Evolutionary conservation across 1,140 invertebrate genomes (phyloP), one percentile per base, ranked within the genome.

Genomic region (Platorchestia sp.): DNA sequence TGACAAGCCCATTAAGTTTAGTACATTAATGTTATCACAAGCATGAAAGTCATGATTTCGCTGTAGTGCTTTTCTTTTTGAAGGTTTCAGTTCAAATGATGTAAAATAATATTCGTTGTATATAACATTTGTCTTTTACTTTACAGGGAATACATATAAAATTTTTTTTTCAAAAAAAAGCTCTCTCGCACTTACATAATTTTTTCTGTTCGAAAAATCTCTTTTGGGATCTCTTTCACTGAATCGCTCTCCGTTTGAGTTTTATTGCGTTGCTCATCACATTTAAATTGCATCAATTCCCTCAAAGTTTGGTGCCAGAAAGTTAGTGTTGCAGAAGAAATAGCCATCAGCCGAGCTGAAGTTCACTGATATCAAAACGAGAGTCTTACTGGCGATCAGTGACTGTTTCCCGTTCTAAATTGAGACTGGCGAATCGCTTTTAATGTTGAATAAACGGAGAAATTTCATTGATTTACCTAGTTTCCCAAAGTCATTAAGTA

Each of bases 241-340:
- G 14, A 75, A 75, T 75, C 27, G 59, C 27, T 75, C 59, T 51
- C 59, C 59, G 59, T 36, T 75, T 75, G 36, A 75, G 59, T 36
- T 75, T 75, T 75, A 75, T 75, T 75, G 59, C 59, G 3, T 27
- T 75, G 10, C 59, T 75, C 59, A 75, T 75, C 59, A 75, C 59
- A 75, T 75, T 75, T 75, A 75, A 27, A 75, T 75, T 75, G 27
- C 27, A 75, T 36, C 59, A 75, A 75, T 75, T 75, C 59, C 59
- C 59, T 27, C 19, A 36, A 75, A 75, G 59, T 75, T 75, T 36
- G 59, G 59, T 36, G 1, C 59, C 59, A 36, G 36, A 36, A 75
- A 75, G 59, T 75, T 75, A 75, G 59, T 75, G 59, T 75, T 75
- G 59, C 59, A 75, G 59, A 75, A 75, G 59, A 75, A 75, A 75